Evolutionary conservation across 2,888 invertebrate species (phyloP).

Genomic region (Pteria penguin): DNA sequence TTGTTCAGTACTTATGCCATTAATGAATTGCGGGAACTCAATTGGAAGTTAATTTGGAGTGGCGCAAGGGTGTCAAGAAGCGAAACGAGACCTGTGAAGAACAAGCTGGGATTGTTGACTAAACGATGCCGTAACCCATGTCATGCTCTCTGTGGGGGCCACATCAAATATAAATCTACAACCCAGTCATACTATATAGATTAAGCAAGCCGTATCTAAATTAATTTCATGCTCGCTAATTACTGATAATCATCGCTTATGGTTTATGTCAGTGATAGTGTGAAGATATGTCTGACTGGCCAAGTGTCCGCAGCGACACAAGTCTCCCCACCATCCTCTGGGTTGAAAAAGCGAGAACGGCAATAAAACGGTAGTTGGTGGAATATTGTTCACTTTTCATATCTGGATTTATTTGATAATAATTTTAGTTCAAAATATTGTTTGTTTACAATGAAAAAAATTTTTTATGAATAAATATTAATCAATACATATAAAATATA

Average conservation of each 20-base stretch:
- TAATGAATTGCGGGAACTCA: slow-evolving; percentile 29
- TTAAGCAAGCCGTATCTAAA: neutral
- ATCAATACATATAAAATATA: too few relatives aligned
- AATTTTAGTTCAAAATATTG: too few relatives aligned
- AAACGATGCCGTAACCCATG: neutral
- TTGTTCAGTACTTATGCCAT: slow-evolving; percentile 33
- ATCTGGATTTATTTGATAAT: too few relatives aligned
- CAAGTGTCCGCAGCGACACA: too few relatives aligned
- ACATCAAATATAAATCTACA: neutral
- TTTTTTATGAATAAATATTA: too few relatives aligned
- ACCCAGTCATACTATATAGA: neutral
- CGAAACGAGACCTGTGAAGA: slow-evolving; percentile 3
- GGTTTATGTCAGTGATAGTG: neutral
- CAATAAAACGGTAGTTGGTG: too few relatives aligned
- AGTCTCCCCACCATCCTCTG: too few relatives aligned
- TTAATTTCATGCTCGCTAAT: neutral
- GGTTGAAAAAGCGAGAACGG: too few relatives aligned
- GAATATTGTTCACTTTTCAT: too few relatives aligned
- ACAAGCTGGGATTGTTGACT: neutral
- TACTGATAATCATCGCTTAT: neutral
- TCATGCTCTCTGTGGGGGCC: neutral
- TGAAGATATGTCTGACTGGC: too few relatives aligned
- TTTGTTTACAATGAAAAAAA: too few relatives aligned
- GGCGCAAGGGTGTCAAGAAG: slow-evolving; percentile 23
- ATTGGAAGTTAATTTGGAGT: slow-evolving; percentile 20